phyloP scores from a whole-genome alignment of 1,140 invertebrate species.

The Matsumurasca onukii region DNA sequence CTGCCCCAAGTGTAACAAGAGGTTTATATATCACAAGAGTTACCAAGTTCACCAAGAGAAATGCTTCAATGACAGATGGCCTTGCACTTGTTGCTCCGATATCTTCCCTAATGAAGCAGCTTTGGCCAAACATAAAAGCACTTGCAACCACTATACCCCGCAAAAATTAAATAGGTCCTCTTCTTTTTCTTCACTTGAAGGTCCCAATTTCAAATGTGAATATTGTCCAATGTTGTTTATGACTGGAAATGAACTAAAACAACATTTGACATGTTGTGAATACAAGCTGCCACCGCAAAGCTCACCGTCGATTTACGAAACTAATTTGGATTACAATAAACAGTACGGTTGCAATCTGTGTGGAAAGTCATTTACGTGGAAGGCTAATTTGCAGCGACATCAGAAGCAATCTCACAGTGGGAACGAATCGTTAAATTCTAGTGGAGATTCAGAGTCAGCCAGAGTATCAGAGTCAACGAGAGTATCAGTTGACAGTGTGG shows the following conservation, averaged over 20 bases:
- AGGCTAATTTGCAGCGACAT: background rate
- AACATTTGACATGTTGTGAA: background rate
- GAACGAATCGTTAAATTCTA: background rate
- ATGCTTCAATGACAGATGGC: slow-evolving; percentile 12
- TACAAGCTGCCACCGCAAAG: background rate
- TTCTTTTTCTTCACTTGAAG: slow-evolving; percentile 38
- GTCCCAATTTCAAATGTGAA: slow-evolving; percentile 44
- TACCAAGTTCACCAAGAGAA: slow-evolving; percentile 14
- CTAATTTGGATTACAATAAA: too few species aligned
- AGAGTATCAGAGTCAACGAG: background rate
- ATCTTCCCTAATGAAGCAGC: slow-evolving; percentile 9
- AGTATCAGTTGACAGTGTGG: too few species aligned
- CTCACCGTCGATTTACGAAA: background rate
- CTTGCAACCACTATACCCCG: background rate
- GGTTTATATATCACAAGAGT: background rate
- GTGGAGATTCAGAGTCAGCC: background rate
- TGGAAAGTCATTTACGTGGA: slow-evolving; percentile 13
- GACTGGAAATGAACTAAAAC: slow-evolving; percentile 1
- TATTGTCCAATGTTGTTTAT: slow-evolving; percentile 11
- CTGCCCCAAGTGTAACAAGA: slow-evolving; percentile 16
- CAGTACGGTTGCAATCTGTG: background rate
- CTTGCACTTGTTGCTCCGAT: slow-evolving; percentile 1
- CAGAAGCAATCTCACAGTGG: background rate
- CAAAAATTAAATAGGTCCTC: background rate
- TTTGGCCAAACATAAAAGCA: slow-evolving; percentile 2